Percentiles rank a stretch among this genome's conserved stretches.
Conservation (phyloP, 2,113 vertebrate genomes). For the Polypterus bichir region DNA sequence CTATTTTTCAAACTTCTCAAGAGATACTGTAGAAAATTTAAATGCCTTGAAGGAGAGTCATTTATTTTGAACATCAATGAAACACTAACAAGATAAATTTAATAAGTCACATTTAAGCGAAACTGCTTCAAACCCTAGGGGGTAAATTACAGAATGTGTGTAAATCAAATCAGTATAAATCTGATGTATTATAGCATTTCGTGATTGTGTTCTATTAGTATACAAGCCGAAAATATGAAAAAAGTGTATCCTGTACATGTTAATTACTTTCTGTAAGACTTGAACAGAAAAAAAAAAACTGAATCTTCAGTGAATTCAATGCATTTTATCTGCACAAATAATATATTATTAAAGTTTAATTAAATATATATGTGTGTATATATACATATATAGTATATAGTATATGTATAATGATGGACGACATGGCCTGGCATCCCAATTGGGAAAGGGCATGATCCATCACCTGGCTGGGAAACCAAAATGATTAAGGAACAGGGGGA, state of each 20-base stretch:
- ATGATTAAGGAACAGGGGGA: too few relatives aligned
- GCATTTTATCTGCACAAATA: too few relatives aligned
- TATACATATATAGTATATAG: too few relatives aligned
- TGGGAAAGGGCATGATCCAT: too few relatives aligned
- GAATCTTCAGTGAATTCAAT: too few relatives aligned
- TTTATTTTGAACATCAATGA: background rate
- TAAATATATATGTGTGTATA: too few relatives aligned
- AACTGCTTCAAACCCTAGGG: background rate
- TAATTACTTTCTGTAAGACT: background rate
- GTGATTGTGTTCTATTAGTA: background rate
- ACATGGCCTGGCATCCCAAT: too few relatives aligned
- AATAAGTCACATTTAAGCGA: background rate
- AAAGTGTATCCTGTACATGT: background rate
- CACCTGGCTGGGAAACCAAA: too few relatives aligned
- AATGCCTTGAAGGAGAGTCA: background rate
- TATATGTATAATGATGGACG: too few relatives aligned
- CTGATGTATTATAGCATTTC: background rate
- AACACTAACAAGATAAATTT: background rate
- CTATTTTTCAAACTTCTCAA: background rate
- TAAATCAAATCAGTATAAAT: background rate
- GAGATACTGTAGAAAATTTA: background rate
- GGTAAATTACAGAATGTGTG: background rate
- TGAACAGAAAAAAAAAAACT: background rate
- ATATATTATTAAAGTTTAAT: too few relatives aligned
- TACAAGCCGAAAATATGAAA: background rate